Base-by-base conservation (phyloP, 1,140 invertebrate genomes). In the Neocloeon triangulifer region DNA sequence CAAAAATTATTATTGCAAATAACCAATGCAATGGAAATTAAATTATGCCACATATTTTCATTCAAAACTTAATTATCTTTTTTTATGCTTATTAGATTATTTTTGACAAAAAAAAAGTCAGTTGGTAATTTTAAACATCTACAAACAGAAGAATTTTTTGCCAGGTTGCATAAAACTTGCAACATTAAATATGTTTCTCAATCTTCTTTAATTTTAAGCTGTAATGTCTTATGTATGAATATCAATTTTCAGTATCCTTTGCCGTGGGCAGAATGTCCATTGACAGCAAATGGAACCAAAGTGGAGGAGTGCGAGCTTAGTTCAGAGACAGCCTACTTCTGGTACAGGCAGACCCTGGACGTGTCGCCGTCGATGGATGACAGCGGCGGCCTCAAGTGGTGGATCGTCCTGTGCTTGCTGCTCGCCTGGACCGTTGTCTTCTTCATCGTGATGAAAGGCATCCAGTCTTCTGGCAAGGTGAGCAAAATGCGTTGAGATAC, bases 371-470 rank as follows among this genome's bases (percentile, higher is more conserved):
- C 67, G 22, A 85, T 94, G 44, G 75, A 82, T 14, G 70, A 84
- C 23, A 64, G 69, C 1, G 81, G 80, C 10, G 70, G 66, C 6
- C 66, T 94, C 6, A 79, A 82, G 41, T 91, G 84, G 81, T 92
- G 91, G 78, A 85, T 97, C 43, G 79, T 84, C 0, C 48, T 89
- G 4, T 92, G 88, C 50, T 64, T 98, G 12, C 53, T 94, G 20
- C 55, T 95, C 8, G 81, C 89, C 29, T 98, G 92, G 92, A 56
- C 81, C 35, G 61, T 95, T 31, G 85, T 96, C 9, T 97, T 92
- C 59, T 79, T 89, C 47, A 94, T 92, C 47, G 84, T 96, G 3
- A 92, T 91, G 82, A 89, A 91, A 55, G 92, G 92, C 26, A 94
- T 97, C 39, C 88, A 95, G 54, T 88, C 82, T 41, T 92, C 86